A percentile compares a stretch with the other conserved stretches of the same genome.
Conservation (phyloP, 2,113 vertebrate species). For the Eudorcas thomsonii region DNA sequence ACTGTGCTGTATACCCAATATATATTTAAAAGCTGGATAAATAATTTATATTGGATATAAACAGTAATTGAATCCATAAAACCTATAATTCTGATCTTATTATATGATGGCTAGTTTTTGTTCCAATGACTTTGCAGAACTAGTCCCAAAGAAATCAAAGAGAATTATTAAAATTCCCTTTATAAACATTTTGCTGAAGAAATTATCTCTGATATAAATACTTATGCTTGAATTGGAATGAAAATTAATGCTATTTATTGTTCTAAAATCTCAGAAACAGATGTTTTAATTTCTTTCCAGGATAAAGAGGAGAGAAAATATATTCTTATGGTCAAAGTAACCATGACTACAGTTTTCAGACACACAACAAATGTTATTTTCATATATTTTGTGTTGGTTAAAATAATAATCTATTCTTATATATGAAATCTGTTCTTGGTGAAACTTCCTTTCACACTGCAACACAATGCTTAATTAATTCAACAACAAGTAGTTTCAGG, state of each 20-base stretch:
- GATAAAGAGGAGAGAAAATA: background rate
- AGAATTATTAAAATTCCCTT: conserved; percentile 15
- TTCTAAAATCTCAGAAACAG: conserved; percentile 53
- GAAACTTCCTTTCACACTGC: background rate
- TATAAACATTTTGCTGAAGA: conserved; percentile 22
- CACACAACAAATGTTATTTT: conserved; percentile 57
- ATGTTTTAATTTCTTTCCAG: conserved; percentile 60
- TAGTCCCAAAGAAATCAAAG: background rate
- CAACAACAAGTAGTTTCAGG: background rate
- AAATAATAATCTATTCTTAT: conserved; percentile 54
- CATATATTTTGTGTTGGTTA: conserved; percentile 46
- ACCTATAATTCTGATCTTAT: background rate
- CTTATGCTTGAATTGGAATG: conserved; percentile 9
- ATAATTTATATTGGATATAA: background rate
- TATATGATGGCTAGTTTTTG: background rate
- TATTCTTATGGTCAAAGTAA: conserved; percentile 51
- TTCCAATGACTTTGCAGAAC: conserved; percentile 7
- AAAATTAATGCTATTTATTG: conserved; percentile 24
- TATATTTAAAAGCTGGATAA: background rate
- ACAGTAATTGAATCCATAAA: background rate
- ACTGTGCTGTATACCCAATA: background rate
- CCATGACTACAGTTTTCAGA: conserved; percentile 53
- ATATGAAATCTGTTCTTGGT: conserved; percentile 37
- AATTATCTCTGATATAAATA: conserved; percentile 40
- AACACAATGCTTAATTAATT: conserved; percentile 32